Evolutionary conservation across 2,113 vertebrate genomes (phyloP).

Genomic region (Solenodon paradoxus): DNA sequence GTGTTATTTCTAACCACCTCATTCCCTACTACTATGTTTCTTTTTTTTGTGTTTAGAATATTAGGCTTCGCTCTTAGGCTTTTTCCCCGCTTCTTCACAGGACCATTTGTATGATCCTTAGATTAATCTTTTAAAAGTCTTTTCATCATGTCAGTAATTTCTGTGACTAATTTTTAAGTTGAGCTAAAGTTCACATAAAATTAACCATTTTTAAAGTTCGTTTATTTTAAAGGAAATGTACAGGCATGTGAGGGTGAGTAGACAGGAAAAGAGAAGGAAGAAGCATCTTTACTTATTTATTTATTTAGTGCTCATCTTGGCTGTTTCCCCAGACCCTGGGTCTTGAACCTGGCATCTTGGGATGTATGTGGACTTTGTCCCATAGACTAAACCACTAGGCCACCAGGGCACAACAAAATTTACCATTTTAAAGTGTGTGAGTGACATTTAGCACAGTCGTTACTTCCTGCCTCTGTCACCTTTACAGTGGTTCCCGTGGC

Average conservation of each 20-base stretch:
- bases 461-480: rapidly evolving
- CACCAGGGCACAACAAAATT: too few relatives aligned
- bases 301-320: too few relatives aligned
- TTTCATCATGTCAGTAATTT: not conserved
- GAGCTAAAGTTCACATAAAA: not conserved
- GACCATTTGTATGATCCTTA: not conserved
- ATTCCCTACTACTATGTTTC: not conserved
- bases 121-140: not conserved
- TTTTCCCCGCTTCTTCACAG: not conserved
- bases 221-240: too few relatives aligned
- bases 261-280: too few relatives aligned
- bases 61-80: not conserved
- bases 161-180: not conserved
- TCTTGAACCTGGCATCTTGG: too few relatives aligned
- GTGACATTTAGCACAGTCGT: not conserved
- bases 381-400: too few relatives aligned
- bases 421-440: not conserved
- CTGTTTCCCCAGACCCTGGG: too few relatives aligned
- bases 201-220: too few relatives aligned
- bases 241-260: too few relatives aligned
- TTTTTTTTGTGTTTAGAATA: not conserved
- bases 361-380: too few relatives aligned
- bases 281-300: too few relatives aligned
- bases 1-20: not conserved
- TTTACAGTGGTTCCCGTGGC: not conserved